Percentiles rank a stretch among this genome's conserved stretches.
These are phyloP conservation scores for Lasioglossum figueresi DNA, from an alignment of 2,888 invertebrate genomes.

Conservation along the genomic window DNA sequence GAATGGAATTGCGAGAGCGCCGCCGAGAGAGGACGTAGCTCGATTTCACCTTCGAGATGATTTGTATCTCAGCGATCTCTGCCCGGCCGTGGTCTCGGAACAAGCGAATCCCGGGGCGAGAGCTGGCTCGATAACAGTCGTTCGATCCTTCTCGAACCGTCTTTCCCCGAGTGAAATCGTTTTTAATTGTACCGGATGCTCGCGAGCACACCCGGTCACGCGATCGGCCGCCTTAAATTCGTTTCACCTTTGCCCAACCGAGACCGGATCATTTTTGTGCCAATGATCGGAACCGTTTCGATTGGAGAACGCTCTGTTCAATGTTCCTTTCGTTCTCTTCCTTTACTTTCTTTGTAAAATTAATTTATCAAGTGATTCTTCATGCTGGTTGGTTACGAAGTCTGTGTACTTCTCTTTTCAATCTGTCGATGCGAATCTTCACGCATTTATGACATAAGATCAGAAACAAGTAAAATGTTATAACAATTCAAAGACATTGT, in stretches of 20 bases:
- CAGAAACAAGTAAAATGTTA: no score
- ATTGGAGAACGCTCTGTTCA: not conserved
- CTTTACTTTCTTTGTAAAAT: not conserved
- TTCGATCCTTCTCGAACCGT: conserved; percentile 7
- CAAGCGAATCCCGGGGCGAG: not conserved
- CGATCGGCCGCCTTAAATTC: conserved; percentile 50
- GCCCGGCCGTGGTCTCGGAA: conserved; percentile 10
- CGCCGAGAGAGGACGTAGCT: conserved; percentile 10
- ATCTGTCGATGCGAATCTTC: no score
- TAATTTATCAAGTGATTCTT: not conserved
- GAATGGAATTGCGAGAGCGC: conserved; percentile 13
- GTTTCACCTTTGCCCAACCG: conserved; percentile 32
- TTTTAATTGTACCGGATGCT: conserved; percentile 30
- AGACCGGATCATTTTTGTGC: not conserved
- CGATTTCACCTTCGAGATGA: conserved; percentile 46
- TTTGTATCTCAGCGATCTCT: conserved; percentile 43
- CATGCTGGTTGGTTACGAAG: no score
- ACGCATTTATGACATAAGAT: no score
- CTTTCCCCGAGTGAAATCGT: conserved; percentile 25
- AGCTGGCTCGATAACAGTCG: conserved; percentile 35
- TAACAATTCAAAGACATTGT: no score
- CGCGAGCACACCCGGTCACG: conserved; percentile 13
- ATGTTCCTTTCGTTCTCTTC: not conserved
- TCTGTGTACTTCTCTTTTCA: no score
- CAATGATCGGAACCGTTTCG: not conserved